A percentile compares a stretch with the other conserved stretches of the same genome.
phyloP scores from a whole-genome alignment of 2,113 vertebrate species.

The Chinchilla lanigera region DNA sequence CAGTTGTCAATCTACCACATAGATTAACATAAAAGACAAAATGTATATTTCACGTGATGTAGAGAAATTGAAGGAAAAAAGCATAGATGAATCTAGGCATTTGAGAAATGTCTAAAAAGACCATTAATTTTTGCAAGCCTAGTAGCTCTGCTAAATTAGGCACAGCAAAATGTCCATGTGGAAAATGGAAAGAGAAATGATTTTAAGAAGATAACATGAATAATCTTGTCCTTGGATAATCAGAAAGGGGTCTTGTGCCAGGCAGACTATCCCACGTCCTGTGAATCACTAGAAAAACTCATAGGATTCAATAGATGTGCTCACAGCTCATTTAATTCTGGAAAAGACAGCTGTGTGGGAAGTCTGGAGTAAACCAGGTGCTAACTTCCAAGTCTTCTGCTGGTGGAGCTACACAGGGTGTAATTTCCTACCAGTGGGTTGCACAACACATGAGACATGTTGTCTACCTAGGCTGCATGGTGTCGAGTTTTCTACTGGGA shows the following conservation, averaged over 20 bases:
- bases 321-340: neutral
- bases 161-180: neutral
- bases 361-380: neutral
- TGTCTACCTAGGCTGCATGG: neutral
- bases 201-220: neutral
- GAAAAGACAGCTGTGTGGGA: neutral
- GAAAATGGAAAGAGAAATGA: neutral
- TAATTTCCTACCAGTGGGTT: neutral
- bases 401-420: neutral
- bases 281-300: neutral
- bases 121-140: neutral
- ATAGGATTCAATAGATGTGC: neutral
- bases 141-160: neutral
- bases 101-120: neutral
- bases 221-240: neutral
- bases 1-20: no score
- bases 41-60: neutral
- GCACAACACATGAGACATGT: neutral
- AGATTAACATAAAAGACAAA: neutral
- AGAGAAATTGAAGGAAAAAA: conserved; percentile 11
- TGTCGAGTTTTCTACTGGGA: neutral
- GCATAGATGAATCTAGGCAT: neutral
- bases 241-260: neutral
- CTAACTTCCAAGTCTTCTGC: neutral
- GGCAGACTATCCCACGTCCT: accelerated